Conservation (phyloP, 2,888 invertebrate genomes). For the Meganola albula region DNA sequence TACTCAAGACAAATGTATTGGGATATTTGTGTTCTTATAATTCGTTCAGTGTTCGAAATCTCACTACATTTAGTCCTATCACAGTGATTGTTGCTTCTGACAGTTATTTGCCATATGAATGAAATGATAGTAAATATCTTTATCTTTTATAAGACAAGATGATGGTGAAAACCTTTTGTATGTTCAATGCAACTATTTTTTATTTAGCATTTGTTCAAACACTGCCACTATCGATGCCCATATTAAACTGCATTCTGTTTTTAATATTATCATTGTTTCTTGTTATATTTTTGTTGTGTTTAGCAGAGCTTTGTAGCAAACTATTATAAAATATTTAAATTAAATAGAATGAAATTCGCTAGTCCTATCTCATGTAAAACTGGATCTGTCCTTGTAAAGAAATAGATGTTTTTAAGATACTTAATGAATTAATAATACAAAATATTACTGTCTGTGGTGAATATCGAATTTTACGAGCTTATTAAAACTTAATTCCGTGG, state of each 20-base stretch:
- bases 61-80: conserved; percentile 31
- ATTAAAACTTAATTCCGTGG: conserved; percentile 69
- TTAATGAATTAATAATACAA: conserved; percentile 50
- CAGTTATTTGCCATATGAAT: conserved; percentile 29
- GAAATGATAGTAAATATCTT: conserved; percentile 17
- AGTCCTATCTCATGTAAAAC: conserved; percentile 64
- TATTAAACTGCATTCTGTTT: conserved; percentile 44
- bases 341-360: conserved; percentile 52
- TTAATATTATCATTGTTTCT: conserved; percentile 58
- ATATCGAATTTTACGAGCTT: conserved; percentile 77
- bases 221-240: conserved; percentile 50
- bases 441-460: conserved; percentile 72
- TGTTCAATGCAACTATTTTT: conserved; percentile 20
- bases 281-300: conserved; percentile 58
- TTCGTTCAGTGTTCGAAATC: conserved; percentile 33
- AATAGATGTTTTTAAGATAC: conserved; percentile 62
- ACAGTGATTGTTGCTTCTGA: conserved; percentile 16
- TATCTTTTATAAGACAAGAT: background rate
- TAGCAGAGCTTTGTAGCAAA: conserved; percentile 58
- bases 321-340: conserved; percentile 38
- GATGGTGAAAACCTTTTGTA: conserved; percentile 7
- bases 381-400: conserved; percentile 65
- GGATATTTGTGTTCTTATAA: conserved; percentile 25
- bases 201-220: conserved; percentile 36
- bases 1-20: conserved; percentile 38